These are phyloP conservation scores for Clupea harengus DNA, from an alignment of 2,113 vertebrate genomes.

Conservation along the genomic window DNA sequence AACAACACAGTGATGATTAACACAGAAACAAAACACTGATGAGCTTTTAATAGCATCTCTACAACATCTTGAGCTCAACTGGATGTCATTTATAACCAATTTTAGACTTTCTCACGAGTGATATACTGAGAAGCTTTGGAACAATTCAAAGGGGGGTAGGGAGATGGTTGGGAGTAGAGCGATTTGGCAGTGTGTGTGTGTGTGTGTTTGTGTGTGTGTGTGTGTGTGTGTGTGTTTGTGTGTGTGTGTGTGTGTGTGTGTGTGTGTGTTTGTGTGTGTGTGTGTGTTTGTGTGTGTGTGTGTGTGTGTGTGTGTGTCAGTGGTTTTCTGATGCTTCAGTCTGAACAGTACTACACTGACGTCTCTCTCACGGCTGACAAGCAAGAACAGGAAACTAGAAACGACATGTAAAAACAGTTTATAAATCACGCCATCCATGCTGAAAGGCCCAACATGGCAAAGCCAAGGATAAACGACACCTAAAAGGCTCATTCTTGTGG, in stretches of 20 bases:
- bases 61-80: no score
- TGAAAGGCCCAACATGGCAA: constrained; percentile 34
- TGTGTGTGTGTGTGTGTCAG: constrained; percentile 19
- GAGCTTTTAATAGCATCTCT: no score
- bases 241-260: background rate
- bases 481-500: constrained; percentile 4
- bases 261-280: background rate
- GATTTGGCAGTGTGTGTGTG: background rate
- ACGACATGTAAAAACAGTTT: constrained; percentile 54
- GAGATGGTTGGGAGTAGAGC: no score
- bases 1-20: no score
- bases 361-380: constrained; percentile 40
- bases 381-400: constrained; percentile 45
- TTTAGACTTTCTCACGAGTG: no score
- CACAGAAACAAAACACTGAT: no score
- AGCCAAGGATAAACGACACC: constrained; percentile 20
- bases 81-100: no score
- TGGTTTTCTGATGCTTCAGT: constrained; percentile 62
- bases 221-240: background rate
- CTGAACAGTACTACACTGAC: constrained; percentile 47
- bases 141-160: no score
- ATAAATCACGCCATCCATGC: constrained; percentile 43
- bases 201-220: background rate
- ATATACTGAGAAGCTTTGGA: no score
- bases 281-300: background rate